phyloP scores from a whole-genome alignment of 2,113 vertebrate genomes.

The Calidris pygmaea region DNA sequence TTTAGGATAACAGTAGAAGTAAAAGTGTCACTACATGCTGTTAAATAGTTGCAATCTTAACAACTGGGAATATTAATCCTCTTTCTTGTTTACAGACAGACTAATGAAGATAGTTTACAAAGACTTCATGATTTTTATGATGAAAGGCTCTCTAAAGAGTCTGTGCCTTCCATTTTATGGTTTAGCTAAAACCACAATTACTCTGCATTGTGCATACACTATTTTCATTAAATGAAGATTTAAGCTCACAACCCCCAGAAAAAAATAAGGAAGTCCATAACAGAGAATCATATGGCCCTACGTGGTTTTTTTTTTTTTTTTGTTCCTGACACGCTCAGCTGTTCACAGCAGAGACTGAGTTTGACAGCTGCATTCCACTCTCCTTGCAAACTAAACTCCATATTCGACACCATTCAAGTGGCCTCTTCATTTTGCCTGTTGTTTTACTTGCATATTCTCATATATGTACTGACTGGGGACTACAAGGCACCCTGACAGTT shows the following conservation, averaged over 20 bases:
- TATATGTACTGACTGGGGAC: neutral
- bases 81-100: neutral
- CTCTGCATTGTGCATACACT: neutral
- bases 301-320: neutral
- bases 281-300: neutral
- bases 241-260: neutral
- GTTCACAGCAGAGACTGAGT: conserved; percentile 43
- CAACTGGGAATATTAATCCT: neutral
- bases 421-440: neutral
- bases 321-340: conserved; percentile 34
- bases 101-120: neutral
- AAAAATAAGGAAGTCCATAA: neutral
- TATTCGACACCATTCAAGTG: neutral
- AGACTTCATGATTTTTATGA: neutral
- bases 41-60: neutral
- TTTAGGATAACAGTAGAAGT: neutral
- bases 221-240: neutral
- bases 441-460: neutral
- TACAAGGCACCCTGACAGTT: neutral
- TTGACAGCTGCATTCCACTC: conserved; percentile 58
- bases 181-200: neutral
- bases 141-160: neutral
- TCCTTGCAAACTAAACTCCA: neutral
- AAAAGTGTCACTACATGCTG: neutral
- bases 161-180: neutral